A percentile compares a stretch with the other conserved stretches of the same genome.
Conservation (phyloP, 2,797 vertebrate species). For the Chrysolophus pictus region DNA sequence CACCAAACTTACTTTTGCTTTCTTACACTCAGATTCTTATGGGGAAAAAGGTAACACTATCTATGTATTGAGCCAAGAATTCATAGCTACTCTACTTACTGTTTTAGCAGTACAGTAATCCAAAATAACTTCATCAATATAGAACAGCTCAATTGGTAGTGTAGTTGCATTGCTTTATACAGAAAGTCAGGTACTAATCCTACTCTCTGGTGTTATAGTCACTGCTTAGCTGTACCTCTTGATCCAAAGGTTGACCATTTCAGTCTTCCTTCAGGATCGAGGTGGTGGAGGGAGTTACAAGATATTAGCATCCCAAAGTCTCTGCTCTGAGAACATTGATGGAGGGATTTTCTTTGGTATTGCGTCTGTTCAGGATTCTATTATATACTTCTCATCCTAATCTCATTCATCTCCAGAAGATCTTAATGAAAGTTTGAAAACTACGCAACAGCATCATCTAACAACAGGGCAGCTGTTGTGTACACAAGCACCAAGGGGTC, state of each 20-base stretch:
- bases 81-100: neutral
- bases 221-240: neutral
- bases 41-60: neutral
- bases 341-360: neutral
- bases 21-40: neutral
- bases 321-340: neutral
- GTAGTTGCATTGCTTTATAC: neutral
- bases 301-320: neutral
- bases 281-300: neutral
- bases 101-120: neutral
- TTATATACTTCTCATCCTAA: neutral
- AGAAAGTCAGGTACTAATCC: neutral
- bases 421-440: neutral
- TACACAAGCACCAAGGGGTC: accelerated
- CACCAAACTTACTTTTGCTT: neutral
- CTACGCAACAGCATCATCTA: neutral
- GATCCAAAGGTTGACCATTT: neutral
- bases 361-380: neutral
- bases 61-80: neutral
- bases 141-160: neutral
- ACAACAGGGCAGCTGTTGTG: neutral
- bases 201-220: neutral
- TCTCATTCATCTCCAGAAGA: neutral
- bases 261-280: neutral
- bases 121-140: neutral